These are phyloP conservation scores for Knipowitschia caucasica DNA, from an alignment of 2,797 vertebrate species.

Conservation along the genomic window DNA sequence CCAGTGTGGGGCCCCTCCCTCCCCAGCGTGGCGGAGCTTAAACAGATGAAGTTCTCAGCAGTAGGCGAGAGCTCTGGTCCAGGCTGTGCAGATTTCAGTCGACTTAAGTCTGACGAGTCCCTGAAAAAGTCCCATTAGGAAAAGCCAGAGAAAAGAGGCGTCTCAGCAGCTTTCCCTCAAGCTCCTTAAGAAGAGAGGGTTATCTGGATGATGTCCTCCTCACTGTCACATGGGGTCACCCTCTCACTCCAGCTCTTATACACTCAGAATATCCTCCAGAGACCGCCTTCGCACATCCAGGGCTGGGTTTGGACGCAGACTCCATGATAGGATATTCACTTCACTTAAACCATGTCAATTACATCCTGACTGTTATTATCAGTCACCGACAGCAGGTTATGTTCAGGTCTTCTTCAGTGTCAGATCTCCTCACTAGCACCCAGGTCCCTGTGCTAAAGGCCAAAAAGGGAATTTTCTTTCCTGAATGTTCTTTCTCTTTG, in stretches of 20 bases:
- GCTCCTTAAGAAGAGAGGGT: constrained; percentile 69
- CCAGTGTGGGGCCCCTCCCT: constrained; percentile 26
- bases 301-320: no score
- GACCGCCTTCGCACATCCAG: no score
- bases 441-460: no score
- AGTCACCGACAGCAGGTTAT: no score
- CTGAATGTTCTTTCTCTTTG: no score
- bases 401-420: no score
- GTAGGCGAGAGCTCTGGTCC: constrained; percentile 62
- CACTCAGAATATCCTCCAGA: not conserved
- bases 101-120: constrained; percentile 74
- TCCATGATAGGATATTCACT: no score
- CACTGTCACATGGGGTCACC: constrained; percentile 27
- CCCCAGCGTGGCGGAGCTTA: constrained; percentile 58
- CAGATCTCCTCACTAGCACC: no score
- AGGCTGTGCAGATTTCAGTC: constrained; percentile 73
- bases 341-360: no score
- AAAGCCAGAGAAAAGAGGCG: constrained; percentile 68
- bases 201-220: constrained; percentile 64
- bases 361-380: no score
- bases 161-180: constrained; percentile 65
- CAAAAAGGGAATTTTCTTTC: no score
- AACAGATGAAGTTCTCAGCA: constrained; percentile 62
- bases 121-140: constrained; percentile 76
- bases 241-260: not conserved